Conservation (phyloP, 2,797 vertebrate genomes). For the Pygocentrus nattereri region DNA sequence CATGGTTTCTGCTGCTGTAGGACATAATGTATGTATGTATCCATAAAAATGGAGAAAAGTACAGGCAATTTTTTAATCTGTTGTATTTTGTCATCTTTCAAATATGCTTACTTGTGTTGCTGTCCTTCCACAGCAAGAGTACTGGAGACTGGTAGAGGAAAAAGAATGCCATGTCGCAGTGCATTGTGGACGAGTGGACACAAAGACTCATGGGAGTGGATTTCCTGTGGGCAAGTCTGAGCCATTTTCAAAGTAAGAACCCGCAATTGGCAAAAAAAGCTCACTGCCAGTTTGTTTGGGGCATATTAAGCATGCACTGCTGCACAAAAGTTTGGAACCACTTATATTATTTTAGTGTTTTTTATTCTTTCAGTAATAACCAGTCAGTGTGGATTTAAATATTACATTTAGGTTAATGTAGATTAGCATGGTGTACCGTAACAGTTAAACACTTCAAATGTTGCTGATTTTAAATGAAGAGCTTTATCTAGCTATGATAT, state of each 20-base stretch:
- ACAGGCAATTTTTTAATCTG: not conserved
- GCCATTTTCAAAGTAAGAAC: conserved; percentile 95
- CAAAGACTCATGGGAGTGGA: conserved; percentile 96
- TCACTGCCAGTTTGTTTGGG: not conserved
- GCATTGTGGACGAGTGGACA: conserved; percentile 98
- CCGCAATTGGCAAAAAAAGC: not conserved
- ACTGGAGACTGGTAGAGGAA: conserved; percentile 96
- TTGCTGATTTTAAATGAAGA: no score
- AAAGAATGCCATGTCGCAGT: conserved; percentile 96
- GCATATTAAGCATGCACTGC: not conserved
- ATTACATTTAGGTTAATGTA: no score
- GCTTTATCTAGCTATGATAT: no score
- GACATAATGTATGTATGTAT: no score
- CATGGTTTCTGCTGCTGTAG: no score
- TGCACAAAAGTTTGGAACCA: no score
- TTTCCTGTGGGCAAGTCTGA: conserved; percentile 98
- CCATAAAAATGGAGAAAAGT: no score
- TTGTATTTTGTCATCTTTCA: not conserved
- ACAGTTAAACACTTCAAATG: no score
- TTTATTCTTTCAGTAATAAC: no score
- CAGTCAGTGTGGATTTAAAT: no score
- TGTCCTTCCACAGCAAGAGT: conserved; percentile 88
- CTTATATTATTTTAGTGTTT: no score
- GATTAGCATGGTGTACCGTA: no score
- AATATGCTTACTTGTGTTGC: conserved; percentile 13